A percentile compares a stretch with the other conserved stretches of the same genome.
Evolutionary conservation across 92 coral and sea anemone genomes (phyloP).

Genomic region (Meandrina meandrites): DNA sequence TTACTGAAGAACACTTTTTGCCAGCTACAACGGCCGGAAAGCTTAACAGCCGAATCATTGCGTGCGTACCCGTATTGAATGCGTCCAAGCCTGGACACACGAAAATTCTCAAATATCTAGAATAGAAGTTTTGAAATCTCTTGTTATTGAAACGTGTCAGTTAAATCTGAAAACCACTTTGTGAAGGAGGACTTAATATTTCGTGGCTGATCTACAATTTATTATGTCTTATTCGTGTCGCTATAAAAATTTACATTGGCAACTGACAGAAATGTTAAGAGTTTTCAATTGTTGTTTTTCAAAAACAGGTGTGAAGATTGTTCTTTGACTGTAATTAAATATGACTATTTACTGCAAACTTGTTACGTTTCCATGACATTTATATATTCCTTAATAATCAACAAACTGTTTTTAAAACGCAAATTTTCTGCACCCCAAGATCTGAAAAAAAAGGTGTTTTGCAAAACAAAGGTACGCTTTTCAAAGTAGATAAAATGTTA

Average conservation of each 20-base stretch:
- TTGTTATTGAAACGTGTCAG: not conserved
- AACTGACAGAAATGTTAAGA: not conserved
- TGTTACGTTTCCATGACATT: not conserved
- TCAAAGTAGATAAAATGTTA: not conserved
- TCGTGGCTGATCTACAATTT: not conserved
- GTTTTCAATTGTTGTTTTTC: no score
- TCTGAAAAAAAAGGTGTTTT: not conserved
- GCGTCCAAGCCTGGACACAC: not conserved
- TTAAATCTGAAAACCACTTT: not conserved
- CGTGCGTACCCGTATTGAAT: not conserved
- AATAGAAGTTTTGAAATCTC: not conserved
- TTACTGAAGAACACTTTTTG: not conserved
- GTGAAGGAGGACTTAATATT: not conserved
- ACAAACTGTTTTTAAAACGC: not conserved
- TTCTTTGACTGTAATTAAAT: not conserved
- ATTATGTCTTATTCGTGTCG: not conserved
- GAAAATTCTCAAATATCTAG: not conserved
- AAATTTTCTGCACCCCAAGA: not conserved
- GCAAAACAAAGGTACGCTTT: not conserved
- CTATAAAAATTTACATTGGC: not conserved
- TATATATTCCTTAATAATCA: not conserved
- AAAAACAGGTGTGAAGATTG: not conserved
- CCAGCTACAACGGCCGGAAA: not conserved
- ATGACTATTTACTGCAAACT: not conserved
- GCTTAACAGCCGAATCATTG: not conserved